phyloP scores from a whole-genome alignment of 2,888 invertebrate genomes.

The Uloborus plumipes region DNA sequence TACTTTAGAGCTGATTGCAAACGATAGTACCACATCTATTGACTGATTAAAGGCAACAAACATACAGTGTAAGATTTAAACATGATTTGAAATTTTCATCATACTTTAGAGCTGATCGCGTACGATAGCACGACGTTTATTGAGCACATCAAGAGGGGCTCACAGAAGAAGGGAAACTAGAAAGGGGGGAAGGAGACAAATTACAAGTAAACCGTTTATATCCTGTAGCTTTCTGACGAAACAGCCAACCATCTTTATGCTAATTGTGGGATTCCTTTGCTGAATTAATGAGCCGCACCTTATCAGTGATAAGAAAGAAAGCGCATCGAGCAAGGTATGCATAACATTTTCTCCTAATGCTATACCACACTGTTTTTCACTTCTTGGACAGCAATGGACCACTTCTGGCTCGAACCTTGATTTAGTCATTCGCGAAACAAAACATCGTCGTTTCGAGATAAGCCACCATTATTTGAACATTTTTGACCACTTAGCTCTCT shows the following conservation, averaged over 20 bases:
- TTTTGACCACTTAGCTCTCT: conserved; percentile 16
- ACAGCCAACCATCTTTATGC: conserved; percentile 44
- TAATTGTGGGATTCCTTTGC: conserved; percentile 56
- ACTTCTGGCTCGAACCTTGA: conserved; percentile 19
- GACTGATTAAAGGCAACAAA: too few relatives aligned
- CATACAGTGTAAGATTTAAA: too few relatives aligned
- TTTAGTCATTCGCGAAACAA: conserved; percentile 28
- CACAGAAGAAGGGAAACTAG: conserved; percentile 6
- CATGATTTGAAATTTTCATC: too few relatives aligned
- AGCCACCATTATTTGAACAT: conserved; percentile 1
- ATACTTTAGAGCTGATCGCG: too few relatives aligned
- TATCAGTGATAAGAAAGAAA: conserved; percentile 10
- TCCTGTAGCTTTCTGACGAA: neutral
- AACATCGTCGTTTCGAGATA: too few relatives aligned
- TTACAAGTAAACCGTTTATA: too few relatives aligned
- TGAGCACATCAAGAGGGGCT: too few relatives aligned
- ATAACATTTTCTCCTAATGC: conserved; percentile 7
- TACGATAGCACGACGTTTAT: too few relatives aligned
- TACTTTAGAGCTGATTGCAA: too few relatives aligned
- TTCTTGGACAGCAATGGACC: conserved; percentile 11
- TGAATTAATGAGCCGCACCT: conserved; percentile 61
- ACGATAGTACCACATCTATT: too few relatives aligned
- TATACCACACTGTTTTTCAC: conserved; percentile 26
- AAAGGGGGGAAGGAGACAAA: neutral
- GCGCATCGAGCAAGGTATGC: conserved; percentile 12